phyloP scores from a whole-genome alignment of 2,797 vertebrate species.

The Crenuchus spilurus region DNA sequence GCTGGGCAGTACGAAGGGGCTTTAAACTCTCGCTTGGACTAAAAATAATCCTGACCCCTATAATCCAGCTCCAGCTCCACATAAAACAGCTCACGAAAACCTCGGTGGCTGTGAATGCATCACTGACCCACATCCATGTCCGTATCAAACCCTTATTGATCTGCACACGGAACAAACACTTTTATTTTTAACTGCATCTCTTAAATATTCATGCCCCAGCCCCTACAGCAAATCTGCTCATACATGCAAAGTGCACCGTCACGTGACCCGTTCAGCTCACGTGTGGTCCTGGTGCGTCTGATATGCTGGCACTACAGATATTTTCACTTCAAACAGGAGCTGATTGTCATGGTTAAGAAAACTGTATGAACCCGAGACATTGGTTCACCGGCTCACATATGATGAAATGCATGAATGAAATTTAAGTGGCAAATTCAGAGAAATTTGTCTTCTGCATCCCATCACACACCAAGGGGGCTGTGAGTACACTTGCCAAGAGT shows the following conservation, averaged over 20 bases:
- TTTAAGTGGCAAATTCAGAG: no score
- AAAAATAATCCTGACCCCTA: constrained; percentile 56
- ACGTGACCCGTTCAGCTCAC: background rate
- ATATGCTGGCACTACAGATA: background rate
- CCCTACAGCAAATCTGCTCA: background rate
- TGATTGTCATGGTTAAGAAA: background rate
- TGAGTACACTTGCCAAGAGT: no score
- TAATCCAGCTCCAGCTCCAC: constrained; percentile 29
- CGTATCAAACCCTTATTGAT: background rate
- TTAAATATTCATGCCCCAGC: background rate
- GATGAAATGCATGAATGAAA: no score
- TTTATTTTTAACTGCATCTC: background rate
- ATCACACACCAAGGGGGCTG: no score
- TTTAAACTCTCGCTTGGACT: constrained; percentile 47
- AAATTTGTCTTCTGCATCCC: no score
- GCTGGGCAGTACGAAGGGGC: constrained; percentile 33
- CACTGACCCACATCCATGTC: constrained; percentile 2
- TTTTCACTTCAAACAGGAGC: background rate
- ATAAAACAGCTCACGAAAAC: background rate
- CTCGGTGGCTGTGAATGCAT: background rate
- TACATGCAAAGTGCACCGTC: background rate
- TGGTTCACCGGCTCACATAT: no score
- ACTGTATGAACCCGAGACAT: no score
- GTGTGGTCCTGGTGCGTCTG: background rate
- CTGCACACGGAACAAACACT: background rate